Percentiles rank a stretch among this genome's conserved stretches.
Conservation (phyloP, 2,797 vertebrate species). For the Pogoniulus pusillus region DNA sequence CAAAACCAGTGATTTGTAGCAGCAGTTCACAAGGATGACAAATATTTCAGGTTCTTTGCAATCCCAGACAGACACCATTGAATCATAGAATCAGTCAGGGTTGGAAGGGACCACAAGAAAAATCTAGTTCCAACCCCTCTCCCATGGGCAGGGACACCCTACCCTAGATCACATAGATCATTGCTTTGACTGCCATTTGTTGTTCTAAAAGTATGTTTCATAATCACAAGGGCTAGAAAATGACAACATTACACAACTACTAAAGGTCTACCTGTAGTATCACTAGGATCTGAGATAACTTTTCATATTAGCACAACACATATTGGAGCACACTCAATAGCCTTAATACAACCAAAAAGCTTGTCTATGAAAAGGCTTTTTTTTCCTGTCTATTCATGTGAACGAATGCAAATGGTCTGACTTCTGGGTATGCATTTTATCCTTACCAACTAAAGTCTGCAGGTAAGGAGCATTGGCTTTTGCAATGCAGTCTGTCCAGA, state of each 20-base stretch:
- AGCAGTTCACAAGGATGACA: background rate
- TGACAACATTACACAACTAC: background rate
- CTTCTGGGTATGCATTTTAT: background rate
- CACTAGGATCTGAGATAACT: background rate
- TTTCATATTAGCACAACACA: background rate
- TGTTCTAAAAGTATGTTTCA: background rate
- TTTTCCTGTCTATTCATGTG: background rate
- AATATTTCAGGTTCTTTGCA: background rate
- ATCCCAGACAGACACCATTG: background rate
- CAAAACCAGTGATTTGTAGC: background rate
- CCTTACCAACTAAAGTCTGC: conserved; percentile 87
- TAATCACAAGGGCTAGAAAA: rapidly evolving
- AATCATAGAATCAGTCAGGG: too few species aligned
- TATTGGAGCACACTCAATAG: background rate
- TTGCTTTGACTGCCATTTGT: background rate
- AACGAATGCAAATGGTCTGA: background rate
- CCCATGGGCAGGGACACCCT: too few species aligned
- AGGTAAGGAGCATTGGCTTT: conserved; percentile 89
- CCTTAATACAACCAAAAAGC: background rate
- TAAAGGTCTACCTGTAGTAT: background rate
- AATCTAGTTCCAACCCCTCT: too few species aligned
- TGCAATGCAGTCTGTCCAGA: conserved; percentile 87
- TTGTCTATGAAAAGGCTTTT: background rate
- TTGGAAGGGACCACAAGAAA: too few species aligned
- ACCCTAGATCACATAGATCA: too few species aligned